Evolutionary conservation across 2,797 vertebrate species (phyloP).

Genomic region (Pseudomugil gertrudae): DNA sequence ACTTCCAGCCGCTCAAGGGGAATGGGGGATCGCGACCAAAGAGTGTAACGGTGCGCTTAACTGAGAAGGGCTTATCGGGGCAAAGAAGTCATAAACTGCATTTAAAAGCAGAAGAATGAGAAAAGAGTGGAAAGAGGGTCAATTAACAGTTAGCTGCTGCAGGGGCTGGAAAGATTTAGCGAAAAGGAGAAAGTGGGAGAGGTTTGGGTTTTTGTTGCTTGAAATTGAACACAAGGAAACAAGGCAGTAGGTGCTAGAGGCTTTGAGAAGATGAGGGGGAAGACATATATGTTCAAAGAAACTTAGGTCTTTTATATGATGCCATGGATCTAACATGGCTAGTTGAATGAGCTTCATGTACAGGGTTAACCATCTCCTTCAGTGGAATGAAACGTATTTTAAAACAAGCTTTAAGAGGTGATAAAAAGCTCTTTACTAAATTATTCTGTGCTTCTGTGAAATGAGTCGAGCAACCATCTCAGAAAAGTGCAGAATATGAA

Average conservation of each 20-base stretch:
- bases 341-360: constrained; percentile 21
- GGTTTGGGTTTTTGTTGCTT: constrained; percentile 69
- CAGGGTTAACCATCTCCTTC: constrained; percentile 20
- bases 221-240: constrained; percentile 73
- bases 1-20: constrained; percentile 85
- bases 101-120: constrained; percentile 12
- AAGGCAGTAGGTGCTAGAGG: constrained; percentile 49
- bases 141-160: constrained; percentile 40
- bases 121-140: constrained; percentile 23
- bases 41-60: constrained; percentile 87
- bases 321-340: constrained; percentile 17
- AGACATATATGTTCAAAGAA: constrained; percentile 15
- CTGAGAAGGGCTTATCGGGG: constrained; percentile 78
- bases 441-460: constrained; percentile 1
- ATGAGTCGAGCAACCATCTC: constrained; percentile 3
- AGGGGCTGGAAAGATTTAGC: constrained; percentile 43
- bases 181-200: constrained; percentile 56
- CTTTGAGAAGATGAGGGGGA: constrained; percentile 18
- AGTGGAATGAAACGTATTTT: background rate
- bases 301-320: constrained; percentile 23
- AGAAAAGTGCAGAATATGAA: constrained; percentile 3
- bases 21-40: constrained; percentile 80
- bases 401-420: constrained; percentile 12
- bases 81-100: constrained; percentile 79
- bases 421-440: background rate